Evolutionary conservation across 2,797 vertebrate species (phyloP).

Genomic region (Peromyscus melanophrys): DNA sequence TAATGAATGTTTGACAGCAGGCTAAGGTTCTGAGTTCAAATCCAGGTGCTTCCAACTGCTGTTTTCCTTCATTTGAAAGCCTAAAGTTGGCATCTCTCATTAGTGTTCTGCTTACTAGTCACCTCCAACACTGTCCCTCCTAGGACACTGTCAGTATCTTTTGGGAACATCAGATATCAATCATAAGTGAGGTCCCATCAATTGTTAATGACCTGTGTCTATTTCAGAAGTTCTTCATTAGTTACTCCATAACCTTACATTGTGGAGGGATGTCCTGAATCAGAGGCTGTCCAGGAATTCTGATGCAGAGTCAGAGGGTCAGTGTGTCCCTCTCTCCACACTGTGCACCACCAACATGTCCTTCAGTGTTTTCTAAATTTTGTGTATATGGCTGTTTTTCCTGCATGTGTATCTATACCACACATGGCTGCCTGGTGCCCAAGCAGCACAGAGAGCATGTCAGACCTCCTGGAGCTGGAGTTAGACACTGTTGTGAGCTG

Average conservation of each 20-base stretch:
- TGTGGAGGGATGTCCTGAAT: neutral
- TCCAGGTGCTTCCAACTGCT: neutral
- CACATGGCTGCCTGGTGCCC: neutral
- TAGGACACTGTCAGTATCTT: neutral
- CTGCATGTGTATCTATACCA: neutral
- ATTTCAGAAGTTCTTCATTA: neutral
- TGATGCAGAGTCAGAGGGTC: neutral
- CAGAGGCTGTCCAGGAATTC: neutral
- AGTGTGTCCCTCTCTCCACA: neutral
- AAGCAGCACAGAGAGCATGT: too few species aligned
- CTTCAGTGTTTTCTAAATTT: neutral
- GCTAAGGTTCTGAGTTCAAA: neutral
- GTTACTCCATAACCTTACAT: neutral
- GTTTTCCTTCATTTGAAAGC: neutral
- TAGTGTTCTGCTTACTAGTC: neutral
- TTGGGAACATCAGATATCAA: neutral
- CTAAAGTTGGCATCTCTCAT: neutral
- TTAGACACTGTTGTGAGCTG: neutral
- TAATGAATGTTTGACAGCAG: neutral
- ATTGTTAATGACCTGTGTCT: neutral
- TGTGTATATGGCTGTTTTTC: neutral
- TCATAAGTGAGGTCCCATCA: neutral
- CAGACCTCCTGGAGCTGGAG: neutral
- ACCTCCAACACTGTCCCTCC: neutral
- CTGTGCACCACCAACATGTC: neutral